Conservation (phyloP, 2,797 vertebrate species). For the Prionace glauca region DNA sequence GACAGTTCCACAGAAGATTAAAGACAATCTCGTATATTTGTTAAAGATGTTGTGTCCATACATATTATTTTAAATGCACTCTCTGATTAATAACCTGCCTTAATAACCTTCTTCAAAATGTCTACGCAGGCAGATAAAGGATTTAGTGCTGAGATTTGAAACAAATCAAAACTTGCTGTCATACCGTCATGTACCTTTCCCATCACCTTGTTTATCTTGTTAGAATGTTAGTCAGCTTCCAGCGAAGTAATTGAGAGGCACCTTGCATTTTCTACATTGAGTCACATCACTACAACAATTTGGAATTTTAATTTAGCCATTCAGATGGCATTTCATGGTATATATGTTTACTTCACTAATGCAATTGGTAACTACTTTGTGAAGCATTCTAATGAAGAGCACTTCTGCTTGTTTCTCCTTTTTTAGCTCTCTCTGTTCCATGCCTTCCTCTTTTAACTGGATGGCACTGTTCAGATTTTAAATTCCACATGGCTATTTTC, state of each 20-base stretch:
- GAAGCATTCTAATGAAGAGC: not conserved
- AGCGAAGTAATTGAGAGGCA: not conserved
- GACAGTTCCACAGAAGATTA: not conserved
- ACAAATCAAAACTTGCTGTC: not conserved
- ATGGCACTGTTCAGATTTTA: not conserved
- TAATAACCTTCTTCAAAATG: not conserved
- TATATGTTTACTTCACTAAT: not conserved
- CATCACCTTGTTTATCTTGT: not conserved
- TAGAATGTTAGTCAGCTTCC: not conserved
- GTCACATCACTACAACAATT: not conserved
- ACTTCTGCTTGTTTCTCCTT: not conserved
- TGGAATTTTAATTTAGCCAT: slow-evolving; percentile 15
- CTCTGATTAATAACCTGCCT: not conserved
- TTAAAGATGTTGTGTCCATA: not conserved
- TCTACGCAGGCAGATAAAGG: not conserved
- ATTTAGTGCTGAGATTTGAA: not conserved
- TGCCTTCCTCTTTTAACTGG: not conserved
- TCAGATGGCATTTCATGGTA: not conserved
- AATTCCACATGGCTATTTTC: not conserved
- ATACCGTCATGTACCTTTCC: not conserved
- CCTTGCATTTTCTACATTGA: not conserved
- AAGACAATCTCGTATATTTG: not conserved
- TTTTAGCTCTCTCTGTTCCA: not conserved
- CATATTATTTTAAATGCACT: not conserved
- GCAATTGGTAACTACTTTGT: not conserved